Evolutionary conservation across 2,888 invertebrate genomes (phyloP), one percentile per base, ranked within the genome.

Genomic region (Strigamia transsilvanica): DNA sequence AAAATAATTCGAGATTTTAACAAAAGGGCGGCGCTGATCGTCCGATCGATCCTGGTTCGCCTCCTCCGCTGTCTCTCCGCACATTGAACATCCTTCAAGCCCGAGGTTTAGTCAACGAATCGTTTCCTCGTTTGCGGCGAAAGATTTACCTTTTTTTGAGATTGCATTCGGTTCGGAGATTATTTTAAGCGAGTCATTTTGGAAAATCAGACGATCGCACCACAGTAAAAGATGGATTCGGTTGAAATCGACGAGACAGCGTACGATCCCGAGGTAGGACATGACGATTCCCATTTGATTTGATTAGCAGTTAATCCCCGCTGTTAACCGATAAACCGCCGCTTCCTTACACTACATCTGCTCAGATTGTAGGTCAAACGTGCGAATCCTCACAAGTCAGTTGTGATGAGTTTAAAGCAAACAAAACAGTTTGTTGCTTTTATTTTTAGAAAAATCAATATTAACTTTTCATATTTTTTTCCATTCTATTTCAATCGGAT

Each of bases 261-360:
- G 3, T 73, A 73, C 73, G 73, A 73, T 73, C 9, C 73, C 73
- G 73, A 73, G 73, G 73, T 73, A 73, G 73, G 73, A 27, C 73
- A 27, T 23, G 27, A 73, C 32, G 73, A 27, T 73, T 73, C 32
- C 27, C 12, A 56, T 56, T 56, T 1, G 21, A 56, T 56, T 56
- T n/a, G 10, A 56, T 56, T 2, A 27, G 27, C 27, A 56, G 3
- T 56, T 56, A 56, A 56, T 56, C 18, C n/a, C 18, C 18, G 6
- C 4, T n/a, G 2, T 18, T 51, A n/a, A n/a, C n/a, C n/a, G n/a
- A 6, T 18, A n/a, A n/a, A n/a, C 46, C 56, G 18, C 2, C 38
- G 6, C 38, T 38, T 56, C 5, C 18, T 18, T 7, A 18, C 56
- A 21, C 3, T 27, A 27, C 56, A 18, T 18, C 56, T 1, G 15